These are phyloP conservation scores for Astyanax mexicanus DNA, from an alignment of 2,797 vertebrate genomes.

Conservation along the genomic window DNA sequence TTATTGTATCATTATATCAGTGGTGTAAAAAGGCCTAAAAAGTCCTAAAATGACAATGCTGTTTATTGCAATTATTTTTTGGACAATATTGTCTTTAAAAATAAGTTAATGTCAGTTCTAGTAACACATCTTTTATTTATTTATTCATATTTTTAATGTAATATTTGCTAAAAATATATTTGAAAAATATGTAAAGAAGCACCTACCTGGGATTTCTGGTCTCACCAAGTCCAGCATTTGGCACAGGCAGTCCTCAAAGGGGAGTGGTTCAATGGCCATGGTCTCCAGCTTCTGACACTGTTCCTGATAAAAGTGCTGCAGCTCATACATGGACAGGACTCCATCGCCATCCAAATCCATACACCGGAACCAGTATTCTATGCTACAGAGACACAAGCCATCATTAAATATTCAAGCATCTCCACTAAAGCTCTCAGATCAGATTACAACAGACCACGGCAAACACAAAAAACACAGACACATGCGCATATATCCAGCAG, in stretches of 20 bases:
- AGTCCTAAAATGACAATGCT: too few relatives aligned
- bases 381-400: constrained; percentile 72
- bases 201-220: constrained; percentile 86
- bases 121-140: too few relatives aligned
- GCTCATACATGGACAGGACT: constrained; percentile 92
- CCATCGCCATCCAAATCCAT: constrained; percentile 98
- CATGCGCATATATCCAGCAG: too few relatives aligned
- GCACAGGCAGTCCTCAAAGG: constrained; percentile 95
- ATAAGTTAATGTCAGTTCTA: too few relatives aligned
- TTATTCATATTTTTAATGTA: too few relatives aligned
- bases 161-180: too few relatives aligned
- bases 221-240: constrained; percentile 96
- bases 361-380: constrained; percentile 99
- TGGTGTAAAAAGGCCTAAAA: too few relatives aligned
- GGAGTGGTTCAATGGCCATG: constrained; percentile 92
- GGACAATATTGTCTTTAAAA: too few relatives aligned
- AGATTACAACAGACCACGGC: background rate
- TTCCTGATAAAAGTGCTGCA: constrained; percentile 96
- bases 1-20: too few relatives aligned
- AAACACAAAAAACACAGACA: too few relatives aligned
- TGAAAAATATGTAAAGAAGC: background rate
- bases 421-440: background rate
- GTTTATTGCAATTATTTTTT: too few relatives aligned
- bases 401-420: background rate
- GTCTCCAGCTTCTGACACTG: constrained; percentile 91